Percentiles rank a stretch among this genome's conserved stretches.
These are phyloP conservation scores for Drosophila punjabiensis DNA, from an alignment of 1,140 invertebrate genomes.

Conservation along the genomic window DNA sequence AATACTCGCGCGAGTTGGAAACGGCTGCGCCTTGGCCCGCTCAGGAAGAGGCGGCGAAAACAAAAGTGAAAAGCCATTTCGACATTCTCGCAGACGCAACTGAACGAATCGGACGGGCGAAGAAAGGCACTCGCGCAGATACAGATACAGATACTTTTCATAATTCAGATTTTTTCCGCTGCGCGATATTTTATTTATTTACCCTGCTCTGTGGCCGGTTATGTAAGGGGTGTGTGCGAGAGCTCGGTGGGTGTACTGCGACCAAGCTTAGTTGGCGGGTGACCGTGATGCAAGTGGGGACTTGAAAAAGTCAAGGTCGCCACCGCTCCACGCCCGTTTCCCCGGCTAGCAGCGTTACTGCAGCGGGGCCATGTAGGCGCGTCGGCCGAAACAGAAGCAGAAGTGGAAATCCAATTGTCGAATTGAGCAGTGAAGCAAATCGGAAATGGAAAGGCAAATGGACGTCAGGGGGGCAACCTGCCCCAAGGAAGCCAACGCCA, in stretches of 20 bases:
- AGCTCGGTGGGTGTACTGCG: slow-evolving; percentile 26
- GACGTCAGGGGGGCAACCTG: slow-evolving; percentile 60
- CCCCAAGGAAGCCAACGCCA: slow-evolving; percentile 64
- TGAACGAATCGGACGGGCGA: slow-evolving; percentile 65
- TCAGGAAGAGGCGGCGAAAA: slow-evolving; percentile 66
- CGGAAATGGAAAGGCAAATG: slow-evolving; percentile 50
- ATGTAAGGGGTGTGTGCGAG: slow-evolving; percentile 60
- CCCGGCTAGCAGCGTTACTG: slow-evolving; percentile 38
- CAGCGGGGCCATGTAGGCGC: slow-evolving; percentile 62
- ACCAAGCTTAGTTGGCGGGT: slow-evolving; percentile 22
- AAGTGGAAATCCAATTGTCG: slow-evolving; percentile 46
- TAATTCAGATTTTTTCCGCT: slow-evolving; percentile 72
- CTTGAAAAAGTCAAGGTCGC: slow-evolving; percentile 76
- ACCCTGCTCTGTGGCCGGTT: slow-evolving; percentile 56
- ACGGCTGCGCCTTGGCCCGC: slow-evolving; percentile 57
- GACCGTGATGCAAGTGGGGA: slow-evolving; percentile 51
- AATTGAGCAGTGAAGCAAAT: slow-evolving; percentile 34
- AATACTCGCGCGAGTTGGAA: slow-evolving; percentile 44
- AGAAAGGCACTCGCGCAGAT: slow-evolving; percentile 35
- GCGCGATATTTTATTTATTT: slow-evolving; percentile 75
- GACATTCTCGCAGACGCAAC: slow-evolving; percentile 71
- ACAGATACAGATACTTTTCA: slow-evolving; percentile 69
- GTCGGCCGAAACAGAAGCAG: slow-evolving; percentile 29
- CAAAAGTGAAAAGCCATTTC: slow-evolving; percentile 62
- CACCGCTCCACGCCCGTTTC: slow-evolving; percentile 8